These are phyloP conservation scores for Cotesia typhae DNA, from an alignment of 1,140 invertebrate species.

Conservation along the genomic window DNA sequence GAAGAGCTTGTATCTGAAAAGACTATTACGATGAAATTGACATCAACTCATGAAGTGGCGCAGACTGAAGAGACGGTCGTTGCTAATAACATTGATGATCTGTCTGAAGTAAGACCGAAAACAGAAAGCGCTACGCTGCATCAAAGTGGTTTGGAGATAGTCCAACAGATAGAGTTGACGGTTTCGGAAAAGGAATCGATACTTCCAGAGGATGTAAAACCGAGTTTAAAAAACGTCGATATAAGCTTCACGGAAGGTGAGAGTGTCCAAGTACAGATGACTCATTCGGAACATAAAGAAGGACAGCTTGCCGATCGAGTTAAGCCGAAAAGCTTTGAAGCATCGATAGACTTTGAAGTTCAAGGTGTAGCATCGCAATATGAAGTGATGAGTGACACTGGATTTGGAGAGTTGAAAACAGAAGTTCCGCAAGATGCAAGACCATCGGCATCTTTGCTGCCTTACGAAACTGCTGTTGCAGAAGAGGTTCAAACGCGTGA, in stretches of 20 bases:
- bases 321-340: conserved; percentile 59
- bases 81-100: conserved; percentile 48
- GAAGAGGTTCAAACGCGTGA: conserved; percentile 64
- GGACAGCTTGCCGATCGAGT: conserved; percentile 52
- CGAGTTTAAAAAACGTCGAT: conserved; percentile 62
- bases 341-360: conserved; percentile 63
- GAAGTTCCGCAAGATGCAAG: conserved; percentile 52
- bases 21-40: conserved; percentile 58
- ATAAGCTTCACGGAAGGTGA: conserved; percentile 64
- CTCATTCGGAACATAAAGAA: conserved; percentile 67
- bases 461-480: conserved; percentile 61
- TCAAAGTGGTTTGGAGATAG: conserved; percentile 59
- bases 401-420: conserved; percentile 53
- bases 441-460: conserved; percentile 60
- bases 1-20: conserved; percentile 55
- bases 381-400: conserved; percentile 61
- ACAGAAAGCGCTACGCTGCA: conserved; percentile 55
- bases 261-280: conserved; percentile 63
- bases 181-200: conserved; percentile 67
- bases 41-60: conserved; percentile 61
- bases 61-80: conserved; percentile 61
- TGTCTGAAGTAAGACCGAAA: conserved; percentile 48
- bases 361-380: conserved; percentile 67
- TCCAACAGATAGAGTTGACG: conserved; percentile 61
- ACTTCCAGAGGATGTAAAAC: conserved; percentile 59